Evolutionary conservation across 2,113 vertebrate genomes (phyloP), one percentile per base, ranked within the genome.

Genomic region (Dromaius novaehollandiae): DNA sequence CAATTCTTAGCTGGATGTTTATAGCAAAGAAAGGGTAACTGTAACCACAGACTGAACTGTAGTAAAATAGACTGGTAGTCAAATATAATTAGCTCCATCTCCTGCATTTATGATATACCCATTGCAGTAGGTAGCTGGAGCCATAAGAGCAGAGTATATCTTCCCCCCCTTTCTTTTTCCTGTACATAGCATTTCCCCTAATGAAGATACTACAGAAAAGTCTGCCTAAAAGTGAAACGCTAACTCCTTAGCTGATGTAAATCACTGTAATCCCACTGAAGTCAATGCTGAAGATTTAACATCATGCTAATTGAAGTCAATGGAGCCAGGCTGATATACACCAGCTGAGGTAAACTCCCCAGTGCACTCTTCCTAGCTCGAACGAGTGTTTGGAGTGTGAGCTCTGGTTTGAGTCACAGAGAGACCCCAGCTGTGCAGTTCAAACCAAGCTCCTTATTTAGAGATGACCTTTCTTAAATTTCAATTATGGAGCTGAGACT

Each of bases 231-330:
- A 97, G 91, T 88, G 89, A 95, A 97, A 88, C 40, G 79, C 86
- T 83, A 65, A 56, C 69, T 88, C 73, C 68, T 90, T 34, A 65
- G 73, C 85, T 96, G 94, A 95, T 93, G 85, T 96, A 97, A 90
- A 96, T 96, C 95, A 97, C 70, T 90, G 94, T 96, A 97, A 97
- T 97, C 95, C 80, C 93, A 94, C 71, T 93, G 97, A 96, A 97
- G 76, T 94, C 96, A 94, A 94, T 90, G 71, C 73, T 53, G 82
- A 61, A 84, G 94, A 92, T 96, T 96, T 97, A 97, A 91, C 94
- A 90, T 94, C 89, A 61, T 10, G 26, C 83, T 97, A 97, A 97
- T 95, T 97, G 94, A 96, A 97, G 93, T 92, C 94, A 97, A 82
- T 96, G 93, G 93, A 90, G 95, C 95, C 89, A 90, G 88, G 64